Conservation (phyloP, 2,888 invertebrate genomes). For the Myopa tessellatipennis region DNA sequence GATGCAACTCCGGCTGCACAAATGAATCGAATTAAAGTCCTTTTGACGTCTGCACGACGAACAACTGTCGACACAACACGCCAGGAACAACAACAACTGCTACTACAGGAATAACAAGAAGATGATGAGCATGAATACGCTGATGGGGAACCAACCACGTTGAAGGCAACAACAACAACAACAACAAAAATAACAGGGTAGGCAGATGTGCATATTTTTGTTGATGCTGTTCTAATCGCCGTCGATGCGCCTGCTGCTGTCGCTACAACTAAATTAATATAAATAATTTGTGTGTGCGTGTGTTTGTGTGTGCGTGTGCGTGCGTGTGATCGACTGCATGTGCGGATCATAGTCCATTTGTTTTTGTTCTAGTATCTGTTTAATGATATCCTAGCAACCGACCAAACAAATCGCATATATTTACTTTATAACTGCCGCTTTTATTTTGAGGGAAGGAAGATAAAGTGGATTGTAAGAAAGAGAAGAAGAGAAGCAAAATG, state of each 20-base stretch:
- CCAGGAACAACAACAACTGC: not conserved
- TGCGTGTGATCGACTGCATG: not conserved
- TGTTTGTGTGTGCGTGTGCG: too few relatives aligned
- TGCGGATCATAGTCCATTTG: not conserved
- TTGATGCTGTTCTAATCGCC: slow-evolving; percentile 2
- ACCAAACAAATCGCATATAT: slow-evolving; percentile 17
- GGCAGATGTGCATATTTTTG: slow-evolving; percentile 31
- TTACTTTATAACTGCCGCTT: not conserved
- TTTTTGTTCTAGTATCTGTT: not conserved
- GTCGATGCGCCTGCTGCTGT: not conserved
- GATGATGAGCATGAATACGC: too few relatives aligned
- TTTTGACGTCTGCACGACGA: not conserved
- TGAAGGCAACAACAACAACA: slow-evolving; percentile 15
- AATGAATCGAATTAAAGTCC: not conserved
- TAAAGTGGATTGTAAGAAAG: not conserved
- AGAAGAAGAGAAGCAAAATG: not conserved
- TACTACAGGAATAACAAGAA: too few relatives aligned
- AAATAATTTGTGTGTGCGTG: too few relatives aligned
- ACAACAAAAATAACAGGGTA: not conserved
- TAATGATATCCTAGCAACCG: slow-evolving; percentile 31
- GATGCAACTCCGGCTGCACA: slow-evolving; percentile 6
- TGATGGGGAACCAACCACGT: not conserved
- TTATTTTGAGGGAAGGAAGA: not conserved
- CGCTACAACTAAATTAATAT: slow-evolving; percentile 1
- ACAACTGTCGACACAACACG: not conserved